Base-by-base conservation (phyloP, 2,797 vertebrate genomes). In the Mycteria americana region DNA sequence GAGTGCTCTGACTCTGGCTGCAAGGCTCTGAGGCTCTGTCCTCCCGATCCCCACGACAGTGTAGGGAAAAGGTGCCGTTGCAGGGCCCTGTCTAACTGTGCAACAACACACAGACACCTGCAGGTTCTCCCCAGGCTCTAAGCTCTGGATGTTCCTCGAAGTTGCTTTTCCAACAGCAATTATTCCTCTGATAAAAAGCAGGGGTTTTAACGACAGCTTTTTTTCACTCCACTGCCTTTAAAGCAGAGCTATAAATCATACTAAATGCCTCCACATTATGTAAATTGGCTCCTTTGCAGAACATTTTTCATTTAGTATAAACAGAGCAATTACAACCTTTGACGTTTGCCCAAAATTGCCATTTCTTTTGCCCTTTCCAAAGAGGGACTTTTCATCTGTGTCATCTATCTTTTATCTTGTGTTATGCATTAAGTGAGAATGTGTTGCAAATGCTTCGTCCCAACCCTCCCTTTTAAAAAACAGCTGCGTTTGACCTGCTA, bases 171-270 rank as follows among this genome's bases (percentile, higher is more conserved):
- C 56, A 85, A 46, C 17, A 73, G 43, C 46, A 87, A 39, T 85
- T 94, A 81, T 65, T 91, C 24, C 41, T 91, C 77, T 64, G 70
- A 76, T 70, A 94, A 93, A 91, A 87, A 70, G 21, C 56, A 70
- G 45, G 1, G 4, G 3, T 45, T 94, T 84, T 79, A 93, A 79
- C 1, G 5, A 68, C 54, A 46, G 3, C 10, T 67, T 95, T 92
- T 92, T 96, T 90, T 82, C 85, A 88, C 83, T 85, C 51, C 51
- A 50, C 60, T 13, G 19, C 67, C 63, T 93, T 73, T 91, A 82
- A 76, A 94, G 50, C 68, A 93, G 79, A 62, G 18, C 60, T 77
- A 92, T 96, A 95, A 94, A 95, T 96, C 90, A 96, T 87, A 90
- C 46, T 73, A 94, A 96, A 91, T 95, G 74, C 45, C 67, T 95